phyloP scores from a whole-genome alignment of 1,140 invertebrate genomes.

The Dendroctonus valens region DNA sequence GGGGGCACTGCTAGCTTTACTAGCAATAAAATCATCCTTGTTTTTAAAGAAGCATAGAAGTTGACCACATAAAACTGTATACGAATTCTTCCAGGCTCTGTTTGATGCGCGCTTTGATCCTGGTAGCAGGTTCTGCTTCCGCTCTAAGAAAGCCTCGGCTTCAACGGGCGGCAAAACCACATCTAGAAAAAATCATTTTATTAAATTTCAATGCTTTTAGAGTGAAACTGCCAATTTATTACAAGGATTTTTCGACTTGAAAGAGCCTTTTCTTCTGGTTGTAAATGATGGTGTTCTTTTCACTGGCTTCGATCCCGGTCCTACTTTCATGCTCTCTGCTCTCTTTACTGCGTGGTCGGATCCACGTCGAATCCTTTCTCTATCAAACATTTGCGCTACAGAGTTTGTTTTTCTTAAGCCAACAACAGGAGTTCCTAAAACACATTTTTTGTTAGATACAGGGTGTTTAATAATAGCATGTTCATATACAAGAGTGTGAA shows the following conservation, averaged over 20 bases:
- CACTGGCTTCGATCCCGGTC: slow-evolving; percentile 63
- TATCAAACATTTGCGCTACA: slow-evolving; percentile 70
- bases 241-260: slow-evolving; percentile 37
- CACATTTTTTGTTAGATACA: too few relatives aligned
- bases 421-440: slow-evolving; percentile 12
- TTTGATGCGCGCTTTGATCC: slow-evolving; percentile 93
- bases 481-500: too few relatives aligned
- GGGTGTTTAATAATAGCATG: too few relatives aligned
- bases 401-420: slow-evolving; percentile 53
- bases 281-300: slow-evolving; percentile 94
- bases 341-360: slow-evolving; percentile 70
- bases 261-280: slow-evolving; percentile 65
- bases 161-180: slow-evolving; percentile 83
- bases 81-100: slow-evolving; percentile 93
- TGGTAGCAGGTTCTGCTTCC: slow-evolving; percentile 91
- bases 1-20: slow-evolving; percentile 86
- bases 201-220: neutral
- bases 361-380: slow-evolving; percentile 59
- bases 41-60: slow-evolving; percentile 98
- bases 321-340: slow-evolving; percentile 87
- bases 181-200: slow-evolving; percentile 41
- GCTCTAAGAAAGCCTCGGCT: slow-evolving; percentile 87
- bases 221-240: slow-evolving; percentile 2
- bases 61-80: slow-evolving; percentile 94
- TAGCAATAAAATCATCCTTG: slow-evolving; percentile 82